A percentile compares a stretch with the other conserved stretches of the same genome.
These are phyloP conservation scores for Troilus luridus DNA, from an alignment of 2,888 invertebrate genomes.

Conservation along the genomic window DNA sequence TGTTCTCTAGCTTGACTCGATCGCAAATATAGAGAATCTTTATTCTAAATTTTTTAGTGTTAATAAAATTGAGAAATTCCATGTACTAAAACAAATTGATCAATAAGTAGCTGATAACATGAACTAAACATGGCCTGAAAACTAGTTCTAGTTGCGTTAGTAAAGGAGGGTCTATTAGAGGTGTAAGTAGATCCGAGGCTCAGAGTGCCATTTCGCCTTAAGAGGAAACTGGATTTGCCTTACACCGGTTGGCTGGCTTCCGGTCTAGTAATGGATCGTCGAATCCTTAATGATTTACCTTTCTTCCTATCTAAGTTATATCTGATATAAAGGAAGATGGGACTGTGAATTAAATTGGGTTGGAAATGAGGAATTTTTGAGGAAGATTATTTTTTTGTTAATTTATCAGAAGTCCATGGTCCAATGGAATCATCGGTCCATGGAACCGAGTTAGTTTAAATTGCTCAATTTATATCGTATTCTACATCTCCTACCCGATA, in stretches of 20 bases:
- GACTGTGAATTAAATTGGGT: too few species aligned
- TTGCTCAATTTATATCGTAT: too few species aligned
- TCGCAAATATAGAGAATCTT: too few species aligned
- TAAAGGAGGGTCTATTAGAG: not conserved
- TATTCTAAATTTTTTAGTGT: not conserved
- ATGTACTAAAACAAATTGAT: not conserved
- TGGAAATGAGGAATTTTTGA: too few species aligned
- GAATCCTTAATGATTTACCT: not conserved
- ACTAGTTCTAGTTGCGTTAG: not conserved
- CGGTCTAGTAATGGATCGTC: not conserved
- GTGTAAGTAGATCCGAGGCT: not conserved
- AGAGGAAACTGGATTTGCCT: conserved; percentile 3
- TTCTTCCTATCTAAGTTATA: not conserved
- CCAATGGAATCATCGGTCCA: too few species aligned
- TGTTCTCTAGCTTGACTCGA: too few species aligned
- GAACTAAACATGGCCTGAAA: not conserved
- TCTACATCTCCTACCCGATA: not conserved
- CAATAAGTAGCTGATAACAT: not conserved
- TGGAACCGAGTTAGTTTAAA: too few species aligned
- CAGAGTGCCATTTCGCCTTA: conserved; percentile 2
- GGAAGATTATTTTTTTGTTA: too few species aligned
- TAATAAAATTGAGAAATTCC: not conserved
- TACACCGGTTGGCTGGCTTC: not conserved
- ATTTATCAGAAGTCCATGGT: too few species aligned
- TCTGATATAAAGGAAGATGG: not conserved